A percentile compares a stretch with the other conserved stretches of the same genome.
Evolutionary conservation across 2,797 vertebrate species (phyloP).

Genomic region (Alectoris magna): DNA sequence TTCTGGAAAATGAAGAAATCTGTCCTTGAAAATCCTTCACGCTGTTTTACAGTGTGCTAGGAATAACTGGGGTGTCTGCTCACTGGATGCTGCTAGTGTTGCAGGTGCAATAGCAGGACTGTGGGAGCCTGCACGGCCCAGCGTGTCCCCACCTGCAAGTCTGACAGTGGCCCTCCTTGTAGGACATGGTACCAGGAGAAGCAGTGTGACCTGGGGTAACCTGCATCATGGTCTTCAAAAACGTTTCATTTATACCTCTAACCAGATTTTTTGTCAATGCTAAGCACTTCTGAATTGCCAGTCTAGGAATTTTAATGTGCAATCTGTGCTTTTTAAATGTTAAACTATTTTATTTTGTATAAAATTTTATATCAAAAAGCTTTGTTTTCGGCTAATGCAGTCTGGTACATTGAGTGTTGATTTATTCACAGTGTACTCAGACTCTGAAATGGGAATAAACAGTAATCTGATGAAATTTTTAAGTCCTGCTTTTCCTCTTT

Average conservation of each 20-base stretch:
- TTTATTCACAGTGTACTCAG: slow-evolving; percentile 55
- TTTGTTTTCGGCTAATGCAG: slow-evolving; percentile 30
- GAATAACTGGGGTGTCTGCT: background rate
- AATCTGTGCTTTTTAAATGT: background rate
- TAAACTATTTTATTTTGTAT: slow-evolving; percentile 24
- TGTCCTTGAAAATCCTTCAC: background rate
- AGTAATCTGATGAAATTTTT: slow-evolving; percentile 74
- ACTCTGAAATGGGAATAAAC: slow-evolving; percentile 59
- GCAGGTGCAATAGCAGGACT: background rate
- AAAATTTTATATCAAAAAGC: slow-evolving; percentile 33
- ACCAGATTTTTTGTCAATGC: background rate
- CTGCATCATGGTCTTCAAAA: background rate
- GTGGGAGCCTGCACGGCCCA: accelerated
- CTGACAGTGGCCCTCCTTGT: background rate
- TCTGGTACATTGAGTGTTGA: slow-evolving; percentile 19
- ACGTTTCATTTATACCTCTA: background rate
- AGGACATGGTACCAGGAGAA: accelerated
- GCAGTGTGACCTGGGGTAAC: background rate
- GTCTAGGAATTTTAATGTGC: slow-evolving; percentile 3
- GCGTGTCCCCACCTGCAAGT: accelerated
- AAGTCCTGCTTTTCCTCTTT: slow-evolving; percentile 75
- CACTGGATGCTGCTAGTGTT: accelerated
- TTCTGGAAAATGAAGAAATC: background rate
- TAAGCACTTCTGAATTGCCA: slow-evolving; percentile 5
- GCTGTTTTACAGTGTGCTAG: accelerated